A percentile compares a stretch with the other conserved stretches of the same genome.
phyloP scores from a whole-genome alignment of 2,888 invertebrate genomes.

The Pristionchus mayeri region DNA sequence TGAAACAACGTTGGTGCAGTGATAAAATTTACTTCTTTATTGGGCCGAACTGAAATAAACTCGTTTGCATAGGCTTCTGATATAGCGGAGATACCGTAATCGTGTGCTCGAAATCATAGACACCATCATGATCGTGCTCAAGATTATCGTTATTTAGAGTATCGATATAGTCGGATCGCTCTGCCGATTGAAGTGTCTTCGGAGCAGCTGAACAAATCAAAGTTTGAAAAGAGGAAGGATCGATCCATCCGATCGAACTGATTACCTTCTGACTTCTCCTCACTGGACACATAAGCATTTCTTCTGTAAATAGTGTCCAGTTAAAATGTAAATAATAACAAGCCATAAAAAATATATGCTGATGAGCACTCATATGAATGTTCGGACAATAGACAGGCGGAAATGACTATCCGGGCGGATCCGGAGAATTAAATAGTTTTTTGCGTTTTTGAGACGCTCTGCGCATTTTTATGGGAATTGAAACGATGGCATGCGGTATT shows the following conservation, averaged over 20 bases:
- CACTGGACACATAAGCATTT: not conserved
- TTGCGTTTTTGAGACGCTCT: no score
- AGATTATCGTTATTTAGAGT: not conserved
- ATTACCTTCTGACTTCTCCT: conserved; percentile 3
- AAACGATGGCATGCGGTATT: no score
- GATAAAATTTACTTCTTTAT: not conserved
- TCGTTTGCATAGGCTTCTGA: not conserved
- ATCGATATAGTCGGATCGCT: conserved; percentile 1
- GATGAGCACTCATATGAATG: no score
- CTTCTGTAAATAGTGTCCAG: no score
- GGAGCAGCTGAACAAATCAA: not conserved
- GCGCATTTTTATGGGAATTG: no score
- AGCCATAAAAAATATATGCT: no score
- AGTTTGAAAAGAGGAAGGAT: no score
- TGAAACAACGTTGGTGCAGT: no score
- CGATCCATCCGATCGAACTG: no score
- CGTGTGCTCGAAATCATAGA: conserved; percentile 32
- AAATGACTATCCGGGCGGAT: no score
- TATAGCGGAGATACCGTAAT: not conserved
- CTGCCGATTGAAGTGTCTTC: conserved; percentile 20
- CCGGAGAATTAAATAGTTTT: no score
- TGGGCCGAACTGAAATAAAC: not conserved
- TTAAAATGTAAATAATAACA: no score
- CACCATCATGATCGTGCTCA: conserved; percentile 2
- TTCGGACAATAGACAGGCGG: not conserved